Conservation (phyloP, 1,140 invertebrate genomes). For the Bombus superbus region DNA sequence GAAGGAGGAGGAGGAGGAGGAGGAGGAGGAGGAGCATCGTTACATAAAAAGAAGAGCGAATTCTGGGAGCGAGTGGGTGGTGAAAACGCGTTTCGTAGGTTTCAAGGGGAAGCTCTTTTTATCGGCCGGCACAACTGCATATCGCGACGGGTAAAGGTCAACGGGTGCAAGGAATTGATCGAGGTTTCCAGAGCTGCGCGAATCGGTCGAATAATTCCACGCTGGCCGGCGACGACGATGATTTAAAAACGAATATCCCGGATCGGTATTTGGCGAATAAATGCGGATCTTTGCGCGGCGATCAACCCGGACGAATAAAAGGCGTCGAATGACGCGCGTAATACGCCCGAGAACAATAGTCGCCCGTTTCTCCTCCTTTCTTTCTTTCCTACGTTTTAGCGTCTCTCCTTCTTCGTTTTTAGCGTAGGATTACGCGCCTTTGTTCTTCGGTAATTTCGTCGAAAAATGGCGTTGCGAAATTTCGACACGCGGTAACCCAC, state of each 20-base stretch:
- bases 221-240: neutral
- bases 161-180: slow-evolving; percentile 10
- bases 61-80: too few relatives aligned
- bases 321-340: slow-evolving; percentile 59
- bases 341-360: slow-evolving; percentile 67
- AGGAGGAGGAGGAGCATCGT: neutral
- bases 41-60: neutral
- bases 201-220: neutral
- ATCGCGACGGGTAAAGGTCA: slow-evolving; percentile 13
- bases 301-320: slow-evolving; percentile 53
- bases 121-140: slow-evolving; percentile 2
- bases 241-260: slow-evolving; percentile 24
- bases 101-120: neutral
- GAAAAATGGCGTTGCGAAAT: too few relatives aligned
- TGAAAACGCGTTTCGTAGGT: neutral
- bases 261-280: slow-evolving; percentile 23
- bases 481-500: too few relatives aligned
- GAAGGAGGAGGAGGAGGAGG: too few relatives aligned
- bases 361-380: slow-evolving; percentile 6
- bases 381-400: neutral
- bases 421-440: neutral
- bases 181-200: neutral
- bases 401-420: neutral
- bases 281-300: slow-evolving; percentile 37
- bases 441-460: too few relatives aligned